Base-by-base conservation (phyloP, 2,113 vertebrate species). In the Oreochromis spilurus region DNA sequence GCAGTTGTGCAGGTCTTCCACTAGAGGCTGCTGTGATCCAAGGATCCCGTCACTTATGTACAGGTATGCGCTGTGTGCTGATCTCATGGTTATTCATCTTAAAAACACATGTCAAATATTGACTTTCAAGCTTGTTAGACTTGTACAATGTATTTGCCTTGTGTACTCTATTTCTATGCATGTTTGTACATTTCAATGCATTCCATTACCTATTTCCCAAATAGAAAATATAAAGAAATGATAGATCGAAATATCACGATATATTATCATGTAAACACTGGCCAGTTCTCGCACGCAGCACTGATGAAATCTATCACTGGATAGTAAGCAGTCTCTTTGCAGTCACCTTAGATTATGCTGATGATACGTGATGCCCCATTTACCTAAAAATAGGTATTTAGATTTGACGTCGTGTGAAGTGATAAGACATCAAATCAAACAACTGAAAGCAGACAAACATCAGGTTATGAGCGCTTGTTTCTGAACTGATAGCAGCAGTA, bases 21-120 rank as follows among this genome's bases (percentile, higher is more conserved):
- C 85, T 84, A 86, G 91, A 83, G 77, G 92, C 65, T 81, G 21
- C 57, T 88, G 87, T 58, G 57, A 34, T 53, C 9, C 36, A 38
- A 14, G 0, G 12, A 31, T 50, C 31, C 48, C 24, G 43, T 31
- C 26, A 31, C 43, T 50, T 48, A 17, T 24, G 2, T 26, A 29
- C 5, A 10, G 24, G 21, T 7, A 31, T 19, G 3, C 16, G 7
- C 26, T 19, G 50, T 31, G 43, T 75, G 10, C 9, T 48, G 14
- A 26, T 26, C 26, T 26, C 26, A 26, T 48, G 10, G 24, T 75
- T 48, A 45, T 45, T 26, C 5, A 17, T 26, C 12, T 45, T 45
- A 24, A 72, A 72, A 45, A 9, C 67, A 45, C 16, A 2, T 70
- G 8, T 48, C 40, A 65, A 65, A 38, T 65, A 65, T 65, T 12